Percentiles rank a stretch among this genome's conserved stretches.
These are phyloP conservation scores for Oncorhynchus kisutch DNA, from an alignment of 2,113 vertebrate species.

Conservation along the genomic window DNA sequence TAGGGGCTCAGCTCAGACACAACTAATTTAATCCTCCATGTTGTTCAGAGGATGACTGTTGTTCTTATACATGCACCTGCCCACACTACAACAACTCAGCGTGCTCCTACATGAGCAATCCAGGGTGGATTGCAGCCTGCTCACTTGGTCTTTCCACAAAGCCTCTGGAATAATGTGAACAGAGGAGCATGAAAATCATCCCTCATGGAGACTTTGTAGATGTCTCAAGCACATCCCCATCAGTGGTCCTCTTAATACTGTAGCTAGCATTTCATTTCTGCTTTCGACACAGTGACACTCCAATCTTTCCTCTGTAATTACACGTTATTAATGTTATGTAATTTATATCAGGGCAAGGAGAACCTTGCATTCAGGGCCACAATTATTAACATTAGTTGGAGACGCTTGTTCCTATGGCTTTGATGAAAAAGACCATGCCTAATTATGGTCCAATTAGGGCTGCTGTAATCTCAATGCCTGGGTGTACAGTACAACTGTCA, in stretches of 20 bases:
- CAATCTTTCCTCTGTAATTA: conserved; percentile 69
- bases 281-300: conserved; percentile 66
- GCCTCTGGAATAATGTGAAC: conserved; percentile 29
- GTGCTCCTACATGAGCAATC: conserved; percentile 10
- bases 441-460: conserved; percentile 68
- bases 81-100: background rate
- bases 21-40: conserved; percentile 32
- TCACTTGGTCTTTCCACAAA: conserved; percentile 21
- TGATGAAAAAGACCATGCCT: conserved; percentile 54
- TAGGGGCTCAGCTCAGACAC: conserved; percentile 17
- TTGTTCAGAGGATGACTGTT: conserved; percentile 20
- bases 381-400: conserved; percentile 67
- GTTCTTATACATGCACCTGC: background rate
- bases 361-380: conserved; percentile 55
- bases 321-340: conserved; percentile 69
- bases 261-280: conserved; percentile 66
- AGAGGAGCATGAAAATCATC: conserved; percentile 33
- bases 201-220: conserved; percentile 14
- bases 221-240: conserved; percentile 33
- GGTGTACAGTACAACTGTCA: conserved; percentile 31
- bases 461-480: conserved; percentile 49
- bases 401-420: conserved; percentile 59
- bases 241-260: conserved; percentile 28
- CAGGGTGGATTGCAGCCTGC: background rate
- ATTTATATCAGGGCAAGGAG: conserved; percentile 59